Percentiles rank a stretch among this genome's conserved stretches.
Evolutionary conservation across 2,888 invertebrate species (phyloP).

Genomic region (Limnephilus auricula): DNA sequence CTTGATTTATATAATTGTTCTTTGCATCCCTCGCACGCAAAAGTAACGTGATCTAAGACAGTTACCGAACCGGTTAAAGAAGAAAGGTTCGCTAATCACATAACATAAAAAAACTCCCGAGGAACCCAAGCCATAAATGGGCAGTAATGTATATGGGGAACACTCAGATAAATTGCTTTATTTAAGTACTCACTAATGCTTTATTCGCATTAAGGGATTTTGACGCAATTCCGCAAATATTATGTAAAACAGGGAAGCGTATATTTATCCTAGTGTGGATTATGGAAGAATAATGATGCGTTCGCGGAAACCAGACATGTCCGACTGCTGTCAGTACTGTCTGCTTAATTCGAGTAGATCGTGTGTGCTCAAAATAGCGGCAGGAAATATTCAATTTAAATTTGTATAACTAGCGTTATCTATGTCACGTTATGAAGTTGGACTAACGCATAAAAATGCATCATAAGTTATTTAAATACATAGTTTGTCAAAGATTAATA

Average conservation of each 20-base stretch:
- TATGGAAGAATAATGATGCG: neutral
- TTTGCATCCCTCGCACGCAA: neutral
- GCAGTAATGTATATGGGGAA: conserved; percentile 28
- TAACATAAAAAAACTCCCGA: conserved; percentile 11
- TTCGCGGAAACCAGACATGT: neutral
- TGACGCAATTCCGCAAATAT: neutral
- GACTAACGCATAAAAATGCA: neutral
- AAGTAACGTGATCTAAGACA: neutral
- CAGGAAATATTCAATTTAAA: conserved; percentile 2
- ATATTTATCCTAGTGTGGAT: neutral
- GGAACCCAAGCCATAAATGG: conserved; percentile 13
- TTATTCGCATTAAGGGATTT: conserved; percentile 23
- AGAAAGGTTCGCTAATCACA: conserved; percentile 22
- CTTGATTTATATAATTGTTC: neutral
- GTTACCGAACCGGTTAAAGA: neutral
- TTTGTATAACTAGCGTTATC: neutral
- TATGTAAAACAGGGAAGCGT: conserved; percentile 1
- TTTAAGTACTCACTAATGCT: conserved; percentile 38
- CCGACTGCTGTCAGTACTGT: neutral
- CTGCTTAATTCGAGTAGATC: neutral
- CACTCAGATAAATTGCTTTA: conserved; percentile 35
- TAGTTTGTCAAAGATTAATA: neutral
- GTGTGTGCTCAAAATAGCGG: neutral
- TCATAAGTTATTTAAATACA: neutral
- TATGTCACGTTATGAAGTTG: neutral